These are phyloP conservation scores for Invenusta paracnida DNA, from an alignment of 2,888 invertebrate species.

Conservation along the genomic window DNA sequence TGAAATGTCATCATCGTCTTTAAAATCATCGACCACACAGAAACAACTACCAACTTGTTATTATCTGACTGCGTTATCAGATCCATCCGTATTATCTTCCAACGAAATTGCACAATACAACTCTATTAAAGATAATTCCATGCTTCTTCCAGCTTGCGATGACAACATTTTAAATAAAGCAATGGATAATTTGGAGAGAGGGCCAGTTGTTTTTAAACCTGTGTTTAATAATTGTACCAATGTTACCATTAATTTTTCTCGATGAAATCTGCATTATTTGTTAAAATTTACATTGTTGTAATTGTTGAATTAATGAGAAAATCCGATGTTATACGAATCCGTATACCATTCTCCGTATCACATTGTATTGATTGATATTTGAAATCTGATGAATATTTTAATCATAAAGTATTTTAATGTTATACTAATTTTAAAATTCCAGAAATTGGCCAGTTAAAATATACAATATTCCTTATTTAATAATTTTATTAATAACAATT, in stretches of 20 bases:
- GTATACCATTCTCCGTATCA: constrained; percentile 2
- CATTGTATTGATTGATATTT: neutral
- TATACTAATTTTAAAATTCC: neutral
- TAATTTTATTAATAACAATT: neutral
- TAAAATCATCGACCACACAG: neutral
- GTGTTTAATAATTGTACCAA: neutral
- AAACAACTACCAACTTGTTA: neutral
- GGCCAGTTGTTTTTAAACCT: neutral
- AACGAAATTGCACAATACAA: neutral
- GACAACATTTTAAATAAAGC: too few species aligned
- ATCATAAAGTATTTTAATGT: too few species aligned
- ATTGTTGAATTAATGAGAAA: constrained; percentile 9
- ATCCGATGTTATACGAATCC: constrained; percentile 3
- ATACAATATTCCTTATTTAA: neutral
- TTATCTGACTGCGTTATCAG: constrained; percentile 6
- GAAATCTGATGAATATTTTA: neutral
- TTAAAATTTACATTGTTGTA: constrained; percentile 12
- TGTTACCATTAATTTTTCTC: constrained; percentile 5
- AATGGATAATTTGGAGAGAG: too few species aligned
- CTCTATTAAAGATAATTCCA: too few species aligned
- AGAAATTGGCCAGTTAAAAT: neutral
- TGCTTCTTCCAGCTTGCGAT: too few species aligned
- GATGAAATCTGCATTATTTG: constrained; percentile 22
- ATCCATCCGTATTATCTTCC: neutral
- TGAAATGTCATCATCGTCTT: neutral